Evolutionary conservation across 2,888 invertebrate species (phyloP).

Genomic region (Poecilus cupreus): DNA sequence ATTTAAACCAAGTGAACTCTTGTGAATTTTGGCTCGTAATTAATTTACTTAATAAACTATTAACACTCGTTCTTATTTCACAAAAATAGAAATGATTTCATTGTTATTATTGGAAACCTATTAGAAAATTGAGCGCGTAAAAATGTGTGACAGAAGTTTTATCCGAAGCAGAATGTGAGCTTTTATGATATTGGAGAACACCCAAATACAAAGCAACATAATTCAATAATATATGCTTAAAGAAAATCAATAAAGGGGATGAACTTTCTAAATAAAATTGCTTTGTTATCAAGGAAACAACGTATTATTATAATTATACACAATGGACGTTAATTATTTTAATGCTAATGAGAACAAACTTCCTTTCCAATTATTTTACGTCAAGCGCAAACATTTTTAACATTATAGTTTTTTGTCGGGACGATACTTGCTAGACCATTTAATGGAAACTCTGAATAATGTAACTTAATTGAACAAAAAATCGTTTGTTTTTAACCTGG

Average conservation of each 20-base stretch:
- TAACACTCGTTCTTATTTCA: no score
- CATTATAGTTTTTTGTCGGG: not conserved
- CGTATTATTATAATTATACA: slow-evolving; percentile 10
- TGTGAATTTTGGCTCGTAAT: no score
- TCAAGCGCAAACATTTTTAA: not conserved
- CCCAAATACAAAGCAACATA: not conserved
- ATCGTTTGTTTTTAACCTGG: not conserved
- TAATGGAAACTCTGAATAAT: not conserved
- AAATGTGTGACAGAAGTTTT: no score
- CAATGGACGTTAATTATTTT: not conserved
- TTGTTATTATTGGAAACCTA: no score
- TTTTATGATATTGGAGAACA: not conserved
- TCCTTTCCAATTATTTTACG: slow-evolving; percentile 4
- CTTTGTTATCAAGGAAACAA: slow-evolving; percentile 1
- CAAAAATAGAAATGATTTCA: no score
- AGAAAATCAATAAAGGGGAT: not conserved
- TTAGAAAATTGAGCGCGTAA: no score
- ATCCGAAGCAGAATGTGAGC: no score
- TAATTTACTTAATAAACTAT: no score
- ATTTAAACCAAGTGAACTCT: no score
- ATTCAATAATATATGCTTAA: not conserved
- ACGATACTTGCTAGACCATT: not conserved
- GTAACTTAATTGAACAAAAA: not conserved
- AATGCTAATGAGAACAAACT: not conserved
- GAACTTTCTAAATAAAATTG: not conserved